Evolutionary conservation across 2,113 vertebrate species (phyloP).

Genomic region (Oxyruncus cristatus): DNA sequence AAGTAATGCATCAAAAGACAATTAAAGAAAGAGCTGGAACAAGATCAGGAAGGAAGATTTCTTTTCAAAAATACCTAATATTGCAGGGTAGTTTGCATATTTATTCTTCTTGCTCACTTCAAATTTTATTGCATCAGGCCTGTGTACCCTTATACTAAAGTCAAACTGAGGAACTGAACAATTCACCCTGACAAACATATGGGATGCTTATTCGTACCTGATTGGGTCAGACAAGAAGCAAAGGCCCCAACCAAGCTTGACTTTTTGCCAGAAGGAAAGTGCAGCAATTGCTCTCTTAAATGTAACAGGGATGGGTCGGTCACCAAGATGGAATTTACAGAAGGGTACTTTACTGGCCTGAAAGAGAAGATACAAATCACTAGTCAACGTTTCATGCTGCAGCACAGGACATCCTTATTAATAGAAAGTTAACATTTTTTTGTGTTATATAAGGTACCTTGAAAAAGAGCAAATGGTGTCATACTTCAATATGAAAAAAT

Average conservation of each 20-base stretch:
- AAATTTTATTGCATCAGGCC: background rate
- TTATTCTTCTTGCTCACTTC: background rate
- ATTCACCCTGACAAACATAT: background rate
- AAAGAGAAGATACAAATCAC: background rate
- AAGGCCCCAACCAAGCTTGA: conserved; percentile 94
- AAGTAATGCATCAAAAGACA: background rate
- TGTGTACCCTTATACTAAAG: background rate
- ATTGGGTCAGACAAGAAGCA: conserved; percentile 98
- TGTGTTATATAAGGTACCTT: background rate
- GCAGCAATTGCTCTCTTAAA: conserved; percentile 97
- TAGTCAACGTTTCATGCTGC: background rate
- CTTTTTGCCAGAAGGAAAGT: conserved; percentile 96
- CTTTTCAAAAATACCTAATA: background rate
- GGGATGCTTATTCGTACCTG: conserved; percentile 78
- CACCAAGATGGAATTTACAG: conserved; percentile 97
- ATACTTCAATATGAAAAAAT: background rate
- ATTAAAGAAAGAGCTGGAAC: background rate
- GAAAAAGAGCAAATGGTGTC: background rate
- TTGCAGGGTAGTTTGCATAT: background rate
- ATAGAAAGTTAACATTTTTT: fast-evolving
- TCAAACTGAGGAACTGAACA: background rate
- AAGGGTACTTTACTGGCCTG: conserved; percentile 96
- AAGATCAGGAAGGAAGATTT: background rate
- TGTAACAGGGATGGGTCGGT: conserved; percentile 95
- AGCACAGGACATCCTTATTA: background rate